Base-by-base conservation (phyloP, 2,888 invertebrate genomes). In the Microctonus hyperodae region DNA sequence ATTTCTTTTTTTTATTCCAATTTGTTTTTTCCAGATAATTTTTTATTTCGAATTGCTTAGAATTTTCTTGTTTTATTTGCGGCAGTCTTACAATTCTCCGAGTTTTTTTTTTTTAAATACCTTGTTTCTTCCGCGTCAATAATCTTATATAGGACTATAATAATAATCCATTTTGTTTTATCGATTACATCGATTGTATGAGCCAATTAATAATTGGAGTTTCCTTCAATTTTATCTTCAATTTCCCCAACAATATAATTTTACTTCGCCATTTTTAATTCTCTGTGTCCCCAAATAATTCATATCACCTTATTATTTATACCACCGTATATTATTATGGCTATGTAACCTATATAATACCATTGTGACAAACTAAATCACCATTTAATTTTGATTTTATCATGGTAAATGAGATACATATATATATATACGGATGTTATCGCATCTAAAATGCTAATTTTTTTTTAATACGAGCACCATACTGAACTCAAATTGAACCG, bases 401-500 rank as follows among this genome's bases (percentile, higher is more conserved):
- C 40, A 44, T 50, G 35, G 25, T 20, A 48, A 44, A 58, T 35
- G 61, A 37, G 13, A 33, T 16, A 48, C 55, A 33, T 25, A 68
- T 31, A 51, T 25, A 40, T 35, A 62, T 62, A 35, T 33, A 50
- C 48, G 22, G 13, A 25, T 44, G 28, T 44, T 53, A 59, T 50
- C 51, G 11, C 28, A 53, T 35, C 22, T 25, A 40, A 57, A 51
- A 51, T 58, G 25, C 10, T 64, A 64, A 33, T 53, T 13, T 31
- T 13, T 37, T 59, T 55, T 58, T 58, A 37, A 60, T 58, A 51
- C 25, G 55, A 64, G 64, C 61, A 37, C 33, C 62, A 62, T 65
- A 53, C 64, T 33, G 58, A 65, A 69, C 71, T 72, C 64, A 70
- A 53, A 74, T 73, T 71, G 69, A 72, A 77, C 73, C 69, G 67